Evolutionary conservation across 30 jellyfish, hydroid and myxozoan genomes (phyloP).

Genomic region (Calvadosia cruxmelitensis): DNA sequence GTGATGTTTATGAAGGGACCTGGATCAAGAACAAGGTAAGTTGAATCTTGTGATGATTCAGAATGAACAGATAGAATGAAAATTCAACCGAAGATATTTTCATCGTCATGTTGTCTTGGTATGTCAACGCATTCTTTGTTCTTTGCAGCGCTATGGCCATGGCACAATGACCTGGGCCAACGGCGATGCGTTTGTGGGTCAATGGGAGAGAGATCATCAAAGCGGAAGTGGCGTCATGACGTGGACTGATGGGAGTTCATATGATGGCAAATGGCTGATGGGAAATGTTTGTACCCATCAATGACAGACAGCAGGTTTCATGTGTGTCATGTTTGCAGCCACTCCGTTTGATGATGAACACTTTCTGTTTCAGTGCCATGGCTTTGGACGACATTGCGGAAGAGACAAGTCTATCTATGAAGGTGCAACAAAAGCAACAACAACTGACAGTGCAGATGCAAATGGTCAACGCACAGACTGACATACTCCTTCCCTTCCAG

Average conservation of each 20-base stretch:
- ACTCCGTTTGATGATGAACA: too few species aligned
- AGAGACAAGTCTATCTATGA: not conserved
- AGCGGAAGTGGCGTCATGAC: conserved; percentile 55
- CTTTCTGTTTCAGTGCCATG: not conserved
- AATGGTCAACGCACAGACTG: too few species aligned
- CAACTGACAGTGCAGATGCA: too few species aligned
- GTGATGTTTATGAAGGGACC: conserved; percentile 77
- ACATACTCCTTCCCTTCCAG: too few species aligned
- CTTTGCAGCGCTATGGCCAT: conserved; percentile 45
- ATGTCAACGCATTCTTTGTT: too few species aligned
- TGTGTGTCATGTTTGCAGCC: too few species aligned
- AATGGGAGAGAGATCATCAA: conserved; percentile 43
- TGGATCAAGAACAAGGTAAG: conserved; percentile 75
- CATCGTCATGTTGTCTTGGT: too few species aligned
- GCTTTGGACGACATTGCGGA: not conserved
- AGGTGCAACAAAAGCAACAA: not conserved
- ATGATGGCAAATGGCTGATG: conserved; percentile 50
- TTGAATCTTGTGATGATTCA: too few species aligned
- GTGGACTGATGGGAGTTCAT: conserved; percentile 39
- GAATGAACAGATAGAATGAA: too few species aligned
- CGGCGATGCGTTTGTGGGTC: conserved; percentile 58
- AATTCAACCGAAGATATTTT: too few species aligned
- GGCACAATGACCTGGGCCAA: conserved; percentile 30
- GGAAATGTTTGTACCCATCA: conserved; percentile 36
- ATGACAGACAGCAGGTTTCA: too few species aligned